phyloP scores from a whole-genome alignment of 2,888 invertebrate species.

The Willowsia nigromaculata region DNA sequence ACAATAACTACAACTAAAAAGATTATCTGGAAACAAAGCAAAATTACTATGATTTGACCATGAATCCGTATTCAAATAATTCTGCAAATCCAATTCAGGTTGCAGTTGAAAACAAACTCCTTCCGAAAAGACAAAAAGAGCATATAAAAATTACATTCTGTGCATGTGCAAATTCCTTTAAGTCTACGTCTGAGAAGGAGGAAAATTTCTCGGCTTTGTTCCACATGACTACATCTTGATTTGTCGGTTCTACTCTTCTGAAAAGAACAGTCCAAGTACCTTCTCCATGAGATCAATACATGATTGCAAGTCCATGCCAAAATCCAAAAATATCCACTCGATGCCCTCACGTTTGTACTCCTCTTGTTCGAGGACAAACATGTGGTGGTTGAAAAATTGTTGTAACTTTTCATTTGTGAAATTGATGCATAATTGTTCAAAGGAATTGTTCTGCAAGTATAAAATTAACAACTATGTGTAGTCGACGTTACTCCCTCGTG shows the following conservation, averaged over 20 bases:
- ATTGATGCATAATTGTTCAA: slow-evolving; percentile 99
- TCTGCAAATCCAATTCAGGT: not conserved
- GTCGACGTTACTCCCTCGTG: not conserved
- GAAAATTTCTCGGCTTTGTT: slow-evolving; percentile 65
- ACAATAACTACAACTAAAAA: slow-evolving; percentile 41
- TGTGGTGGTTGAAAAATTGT: slow-evolving; percentile 99
- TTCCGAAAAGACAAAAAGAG: not conserved
- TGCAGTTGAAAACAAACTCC: not conserved
- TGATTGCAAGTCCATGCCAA: slow-evolving; percentile 98
- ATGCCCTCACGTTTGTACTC: slow-evolving; percentile 99
- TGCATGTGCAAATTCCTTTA: not conserved
- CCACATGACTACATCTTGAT: slow-evolving; percentile 73
- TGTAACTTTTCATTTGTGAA: slow-evolving; percentile 99
- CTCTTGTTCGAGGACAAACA: slow-evolving; percentile 99
- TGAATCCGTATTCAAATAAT: not conserved
- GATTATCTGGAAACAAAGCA: slow-evolving; percentile 33
- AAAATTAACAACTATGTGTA: not conserved
- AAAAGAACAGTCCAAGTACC: slow-evolving; percentile 83
- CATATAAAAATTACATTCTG: not conserved
- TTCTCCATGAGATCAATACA: slow-evolving; percentile 99
- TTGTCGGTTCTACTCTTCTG: slow-evolving; percentile 72
- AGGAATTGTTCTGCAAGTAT: slow-evolving; percentile 92
- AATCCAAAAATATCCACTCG: slow-evolving; percentile 99
- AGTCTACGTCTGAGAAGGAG: not conserved
- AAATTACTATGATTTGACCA: not conserved